Conservation (phyloP, 2,113 vertebrate species). For the Pteronura brasiliensis region DNA sequence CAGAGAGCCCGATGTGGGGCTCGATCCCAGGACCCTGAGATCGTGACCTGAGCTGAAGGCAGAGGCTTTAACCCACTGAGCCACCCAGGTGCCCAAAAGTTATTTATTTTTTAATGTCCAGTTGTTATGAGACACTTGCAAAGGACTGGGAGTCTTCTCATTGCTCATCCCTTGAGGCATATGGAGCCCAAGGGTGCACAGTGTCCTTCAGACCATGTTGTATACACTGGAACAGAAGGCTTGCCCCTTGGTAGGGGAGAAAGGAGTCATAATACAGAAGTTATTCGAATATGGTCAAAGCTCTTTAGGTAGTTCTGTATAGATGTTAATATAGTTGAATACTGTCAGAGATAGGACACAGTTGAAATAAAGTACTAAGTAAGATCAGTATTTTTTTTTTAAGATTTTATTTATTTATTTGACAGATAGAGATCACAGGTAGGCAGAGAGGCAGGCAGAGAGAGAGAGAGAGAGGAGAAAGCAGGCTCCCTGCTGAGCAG, state of each 20-base stretch:
- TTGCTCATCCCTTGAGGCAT: not conserved
- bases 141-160: not conserved
- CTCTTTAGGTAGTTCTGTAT: not conserved
- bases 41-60: no score
- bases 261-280: not conserved
- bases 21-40: no score
- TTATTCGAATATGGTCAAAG: not conserved
- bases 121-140: not conserved
- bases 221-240: not conserved
- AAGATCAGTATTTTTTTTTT: not conserved
- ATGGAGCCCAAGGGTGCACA: not conserved
- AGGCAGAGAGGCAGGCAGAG: no score
- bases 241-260: not conserved
- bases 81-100: no score
- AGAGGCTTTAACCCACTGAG: no score
- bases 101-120: not conserved
- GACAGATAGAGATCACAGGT: no score
- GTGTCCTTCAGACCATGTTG: rapidly evolving
- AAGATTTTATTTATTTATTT: no score
- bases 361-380: not conserved
- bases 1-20: no score
- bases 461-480: no score
- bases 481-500: no score
- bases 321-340: not conserved
- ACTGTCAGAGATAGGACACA: not conserved